Base-by-base conservation (phyloP, 2,888 invertebrate species). In the Zygaena filipendulae region DNA sequence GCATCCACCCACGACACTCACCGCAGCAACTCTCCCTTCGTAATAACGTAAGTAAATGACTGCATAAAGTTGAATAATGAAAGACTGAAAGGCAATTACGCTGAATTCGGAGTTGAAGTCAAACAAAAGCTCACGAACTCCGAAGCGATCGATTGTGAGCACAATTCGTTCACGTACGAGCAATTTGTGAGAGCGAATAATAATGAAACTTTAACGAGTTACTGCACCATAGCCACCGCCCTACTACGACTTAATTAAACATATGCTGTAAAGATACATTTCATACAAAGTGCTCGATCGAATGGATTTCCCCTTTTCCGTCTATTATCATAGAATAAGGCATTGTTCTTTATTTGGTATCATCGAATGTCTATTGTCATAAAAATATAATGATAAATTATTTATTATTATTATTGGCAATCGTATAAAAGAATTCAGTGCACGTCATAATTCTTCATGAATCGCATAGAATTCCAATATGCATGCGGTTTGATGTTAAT, bases 11-110 rank as follows among this genome's bases (percentile, higher is more conserved):
- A 77, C 74, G 69, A 66, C 67, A 70, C 63, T 67, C 54, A 63
- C 59, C 60, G 48, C 61, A 55, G 49, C 56, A 61, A 59, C 64
- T 68, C 70, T 70, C 77, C 72, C 71, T 72, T 60, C 66, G 64
- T 66, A 71, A 74, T 74, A 77, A 71, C 67, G 63, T 69, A 68
- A 75, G 77, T 72, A 75, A 75, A 77, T 75, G 74, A 69, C 72
- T 75, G 70, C 71, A 75, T 71, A 75, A 77, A 77, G 75, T 68
- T 72, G 71, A 74, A 77, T 77, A 77, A 77, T 75, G 75, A 74
- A 75, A 74, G 69, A 58, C 70, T 75, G 70, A 72, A 77, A 77
- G 77, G 74, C 75, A 77, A 79, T 79, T 79, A 77, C 62, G 69
- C 69, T 64, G 74, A 75, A 77, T 79, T 77, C 63, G 63, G 68